phyloP scores from a whole-genome alignment of 2,888 invertebrate species.

The Caenorhabditis parvicauda region DNA sequence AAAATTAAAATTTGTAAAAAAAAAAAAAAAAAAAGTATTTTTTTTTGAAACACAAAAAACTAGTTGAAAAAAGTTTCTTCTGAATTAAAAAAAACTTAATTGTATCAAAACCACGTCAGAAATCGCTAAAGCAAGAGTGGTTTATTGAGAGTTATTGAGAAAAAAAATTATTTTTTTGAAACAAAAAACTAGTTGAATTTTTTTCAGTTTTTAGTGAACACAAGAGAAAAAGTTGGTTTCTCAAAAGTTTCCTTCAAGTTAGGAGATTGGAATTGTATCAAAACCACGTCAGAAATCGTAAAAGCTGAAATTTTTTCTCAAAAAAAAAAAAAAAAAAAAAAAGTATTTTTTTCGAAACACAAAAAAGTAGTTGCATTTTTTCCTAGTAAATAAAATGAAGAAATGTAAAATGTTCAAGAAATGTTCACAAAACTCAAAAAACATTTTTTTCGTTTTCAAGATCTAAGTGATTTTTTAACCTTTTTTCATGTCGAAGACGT shows the following conservation, averaged over 20 bases:
- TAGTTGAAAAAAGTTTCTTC: not conserved
- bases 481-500: not conserved
- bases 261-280: not conserved
- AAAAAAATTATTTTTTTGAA: not conserved
- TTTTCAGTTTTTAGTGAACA: too few species aligned
- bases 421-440: not conserved
- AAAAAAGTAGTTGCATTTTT: not conserved
- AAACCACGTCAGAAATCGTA: not conserved
- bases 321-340: too few species aligned
- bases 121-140: not conserved
- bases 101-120: not conserved
- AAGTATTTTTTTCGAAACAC: not conserved
- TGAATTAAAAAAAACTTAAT: not conserved
- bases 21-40: constrained; percentile 1
- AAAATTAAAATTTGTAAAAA: not conserved
- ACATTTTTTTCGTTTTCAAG: not conserved
- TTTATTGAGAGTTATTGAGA: too few species aligned
- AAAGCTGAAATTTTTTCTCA: not conserved
- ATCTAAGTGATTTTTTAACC: not conserved
- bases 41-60: not conserved
- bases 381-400: too few species aligned
- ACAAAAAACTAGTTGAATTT: not conserved
- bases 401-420: not conserved
- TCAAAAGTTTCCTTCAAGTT: not conserved
- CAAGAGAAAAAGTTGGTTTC: too few species aligned